Base-by-base conservation (phyloP, 2,113 vertebrate genomes). In the Scophthalmus maximus region DNA sequence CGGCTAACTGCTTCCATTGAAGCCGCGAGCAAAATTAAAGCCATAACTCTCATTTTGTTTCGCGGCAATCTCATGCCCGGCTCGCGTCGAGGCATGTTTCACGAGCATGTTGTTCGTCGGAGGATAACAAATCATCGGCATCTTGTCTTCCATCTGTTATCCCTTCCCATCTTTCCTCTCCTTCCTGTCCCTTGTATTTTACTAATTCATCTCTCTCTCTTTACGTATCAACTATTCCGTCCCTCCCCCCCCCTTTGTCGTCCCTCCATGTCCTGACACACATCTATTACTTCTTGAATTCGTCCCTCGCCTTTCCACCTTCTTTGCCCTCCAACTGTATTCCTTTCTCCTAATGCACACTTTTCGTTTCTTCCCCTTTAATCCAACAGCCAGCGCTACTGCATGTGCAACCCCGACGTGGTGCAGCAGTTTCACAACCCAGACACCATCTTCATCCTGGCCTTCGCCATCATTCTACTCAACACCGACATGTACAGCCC, bases 401-500 rank as follows among this genome's bases (percentile, higher is more conserved):
- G 98, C 92, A 98, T 98, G 96, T 99, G 98, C 76, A 99, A 99
- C 88, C 97, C 98, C 0, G 97, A 99, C 12, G 94, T 98, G 84
- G 97, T 99, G 79, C 97, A 98, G 91, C 97, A 98, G 88, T 99
- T 99, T 82, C 98, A 99, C 94, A 99, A 99, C 88, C 98, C 98
- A 0, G 98, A 99, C 91, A 99, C 98, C 85, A 99, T 99, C 94
- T 99, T 99, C 92, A 99, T 99, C 92, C 88, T 99, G 88, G 98
- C 98, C 68, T 99, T 99, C 4, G 98, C 98, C 82, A 95, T 99
- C 92, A 97, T 99, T 78, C 96, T 99, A 5, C 97, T 99, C 91
- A 99, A 99, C 92, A 99, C 98, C 0, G 98, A 99, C 91, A 99
- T 99, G 98, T 99, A 99, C 91, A 98, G 97, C 72, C 98, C 97